Conservation (phyloP, 1,140 invertebrate genomes). For the Drosophila prosaltans region DNA sequence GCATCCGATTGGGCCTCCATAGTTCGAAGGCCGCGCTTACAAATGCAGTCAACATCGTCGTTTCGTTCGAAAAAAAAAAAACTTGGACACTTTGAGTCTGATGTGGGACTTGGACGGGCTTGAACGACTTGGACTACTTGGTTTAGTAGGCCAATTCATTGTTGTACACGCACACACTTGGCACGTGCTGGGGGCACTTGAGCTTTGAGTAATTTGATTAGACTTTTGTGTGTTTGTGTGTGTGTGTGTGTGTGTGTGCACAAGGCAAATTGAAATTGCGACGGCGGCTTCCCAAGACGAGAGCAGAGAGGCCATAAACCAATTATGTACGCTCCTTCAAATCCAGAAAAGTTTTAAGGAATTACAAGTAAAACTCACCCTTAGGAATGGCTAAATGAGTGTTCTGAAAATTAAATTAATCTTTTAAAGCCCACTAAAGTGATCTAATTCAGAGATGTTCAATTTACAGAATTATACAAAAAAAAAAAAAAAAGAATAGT, state of each 20-base stretch:
- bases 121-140: constrained; percentile 26
- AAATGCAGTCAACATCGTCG: constrained; percentile 60
- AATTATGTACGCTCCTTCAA: constrained; percentile 59
- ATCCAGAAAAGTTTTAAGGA: constrained; percentile 41
- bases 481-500: background rate
- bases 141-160: constrained; percentile 48
- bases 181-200: constrained; percentile 59
- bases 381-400: constrained; percentile 7
- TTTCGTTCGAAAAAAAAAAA: constrained; percentile 17
- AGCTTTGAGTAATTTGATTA: constrained; percentile 62
- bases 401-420: constrained; percentile 4
- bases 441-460: background rate
- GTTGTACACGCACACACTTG: constrained; percentile 41
- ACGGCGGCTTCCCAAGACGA: constrained; percentile 45
- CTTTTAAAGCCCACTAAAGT: constrained; percentile 9
- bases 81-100: constrained; percentile 28
- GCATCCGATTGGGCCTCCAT: constrained; percentile 29
- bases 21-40: constrained; percentile 61
- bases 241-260: constrained; percentile 27
- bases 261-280: constrained; percentile 64
- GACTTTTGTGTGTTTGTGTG: constrained; percentile 42
- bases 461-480: background rate
- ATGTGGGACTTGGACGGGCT: constrained; percentile 21
- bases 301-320: constrained; percentile 69
- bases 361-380: constrained; percentile 21